Conservation (phyloP, 2,113 vertebrate genomes). For the Lota lota region DNA sequence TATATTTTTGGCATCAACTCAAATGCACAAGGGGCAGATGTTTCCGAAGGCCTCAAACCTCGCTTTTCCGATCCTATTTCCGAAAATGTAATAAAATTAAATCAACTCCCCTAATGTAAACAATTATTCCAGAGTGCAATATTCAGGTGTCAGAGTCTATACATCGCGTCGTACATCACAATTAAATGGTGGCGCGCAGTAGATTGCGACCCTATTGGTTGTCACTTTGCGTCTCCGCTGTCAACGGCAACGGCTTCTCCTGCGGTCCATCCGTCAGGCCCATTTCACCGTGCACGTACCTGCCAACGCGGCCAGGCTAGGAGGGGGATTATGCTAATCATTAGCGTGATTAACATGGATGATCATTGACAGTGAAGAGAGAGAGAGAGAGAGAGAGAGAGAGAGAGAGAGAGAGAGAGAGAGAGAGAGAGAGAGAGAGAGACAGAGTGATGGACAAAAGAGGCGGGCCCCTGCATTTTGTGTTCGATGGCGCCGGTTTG, state of each 20-base stretch:
- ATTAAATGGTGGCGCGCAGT: conserved; percentile 57
- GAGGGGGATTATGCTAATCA: conserved; percentile 64
- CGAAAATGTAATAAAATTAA: neutral
- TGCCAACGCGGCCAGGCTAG: conserved; percentile 47
- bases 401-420: conserved; percentile 15
- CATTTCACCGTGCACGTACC: conserved; percentile 44
- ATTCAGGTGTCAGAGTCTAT: conserved; percentile 55
- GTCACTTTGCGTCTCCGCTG: conserved; percentile 51
- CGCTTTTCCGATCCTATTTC: too few species aligned
- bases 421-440: conserved; percentile 2
- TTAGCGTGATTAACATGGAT: conserved; percentile 58
- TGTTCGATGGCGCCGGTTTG: neutral
- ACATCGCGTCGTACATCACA: conserved; percentile 58
- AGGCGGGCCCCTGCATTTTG: neutral
- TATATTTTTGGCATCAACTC: too few species aligned
- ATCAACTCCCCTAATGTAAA: conserved; percentile 42
- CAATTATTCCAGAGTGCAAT: conserved; percentile 52
- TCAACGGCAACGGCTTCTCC: conserved; percentile 42
- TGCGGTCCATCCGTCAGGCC: conserved; percentile 33
- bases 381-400: conserved; percentile 18
- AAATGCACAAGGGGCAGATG: too few species aligned
- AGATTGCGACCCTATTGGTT: conserved; percentile 60
- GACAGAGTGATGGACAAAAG: conserved; percentile 13
- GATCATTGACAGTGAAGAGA: conserved; percentile 48
- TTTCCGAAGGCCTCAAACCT: too few species aligned